phyloP scores from a whole-genome alignment of 2,797 vertebrate species.

The Xenops minutus region DNA sequence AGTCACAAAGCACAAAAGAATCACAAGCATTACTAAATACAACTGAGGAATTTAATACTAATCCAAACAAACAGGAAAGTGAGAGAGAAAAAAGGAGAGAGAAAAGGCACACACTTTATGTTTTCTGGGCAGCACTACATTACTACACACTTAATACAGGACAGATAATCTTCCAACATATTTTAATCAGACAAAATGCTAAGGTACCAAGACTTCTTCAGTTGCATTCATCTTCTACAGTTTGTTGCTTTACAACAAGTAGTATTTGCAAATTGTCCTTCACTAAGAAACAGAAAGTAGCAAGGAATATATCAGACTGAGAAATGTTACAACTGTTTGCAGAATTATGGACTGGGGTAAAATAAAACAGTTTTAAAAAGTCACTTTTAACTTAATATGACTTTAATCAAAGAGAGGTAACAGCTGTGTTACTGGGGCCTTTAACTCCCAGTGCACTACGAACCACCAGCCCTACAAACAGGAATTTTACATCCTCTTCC shows the following conservation, averaged over 20 bases:
- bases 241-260: neutral
- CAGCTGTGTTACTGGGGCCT: neutral
- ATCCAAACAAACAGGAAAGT: slow-evolving; percentile 39
- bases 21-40: slow-evolving; percentile 50
- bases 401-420: neutral
- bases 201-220: neutral
- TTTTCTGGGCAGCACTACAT: slow-evolving; percentile 16
- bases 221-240: neutral
- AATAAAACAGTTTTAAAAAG: neutral
- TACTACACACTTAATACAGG: neutral
- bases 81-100: neutral
- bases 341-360: neutral
- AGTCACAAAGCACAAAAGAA: slow-evolving; percentile 55
- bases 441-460: fast-evolving
- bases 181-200: slow-evolving; percentile 13
- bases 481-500: neutral
- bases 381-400: neutral
- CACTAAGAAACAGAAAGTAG: neutral
- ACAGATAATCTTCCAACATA: neutral
- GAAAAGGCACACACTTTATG: neutral
- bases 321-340: neutral
- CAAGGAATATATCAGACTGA: neutral
- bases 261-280: neutral
- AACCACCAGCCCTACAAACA: neutral
- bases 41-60: slow-evolving; percentile 57